Percentiles rank a stretch among this genome's conserved stretches.
Conservation (phyloP, 2,888 invertebrate species). For the Spodoptera picta region DNA sequence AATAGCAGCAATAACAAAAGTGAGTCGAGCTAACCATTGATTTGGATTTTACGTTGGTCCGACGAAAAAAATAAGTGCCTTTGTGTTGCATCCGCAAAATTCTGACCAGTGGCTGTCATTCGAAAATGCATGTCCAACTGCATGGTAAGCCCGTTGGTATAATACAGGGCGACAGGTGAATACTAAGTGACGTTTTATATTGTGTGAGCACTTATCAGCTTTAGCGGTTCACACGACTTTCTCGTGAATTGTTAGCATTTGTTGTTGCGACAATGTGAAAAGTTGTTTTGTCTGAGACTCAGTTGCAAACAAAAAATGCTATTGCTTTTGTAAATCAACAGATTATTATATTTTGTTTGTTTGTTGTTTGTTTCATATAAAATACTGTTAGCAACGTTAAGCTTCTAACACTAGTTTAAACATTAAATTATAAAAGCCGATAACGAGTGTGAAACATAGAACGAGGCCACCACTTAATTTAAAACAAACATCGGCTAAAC, state of each 20-base stretch:
- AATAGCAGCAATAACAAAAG: conserved; percentile 85
- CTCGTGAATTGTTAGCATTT: conserved; percentile 32
- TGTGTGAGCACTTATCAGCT: conserved; percentile 62
- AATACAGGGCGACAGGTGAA: conserved; percentile 80
- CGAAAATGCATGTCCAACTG: conserved; percentile 70
- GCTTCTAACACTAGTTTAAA: conserved; percentile 17
- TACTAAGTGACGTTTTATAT: conserved; percentile 78
- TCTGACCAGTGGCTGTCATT: conserved; percentile 77
- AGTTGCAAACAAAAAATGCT: no score
- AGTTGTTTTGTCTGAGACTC: not conserved
- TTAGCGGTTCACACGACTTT: conserved; percentile 48
- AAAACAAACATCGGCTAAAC: conserved; percentile 53
- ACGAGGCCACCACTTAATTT: conserved; percentile 47
- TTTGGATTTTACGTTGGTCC: conserved; percentile 82
- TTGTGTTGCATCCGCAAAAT: conserved; percentile 81
- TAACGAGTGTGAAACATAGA: conserved; percentile 45
- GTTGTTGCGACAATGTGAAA: not conserved
- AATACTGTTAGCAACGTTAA: conserved; percentile 2
- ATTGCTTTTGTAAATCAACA: not conserved
- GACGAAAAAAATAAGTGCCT: conserved; percentile 79
- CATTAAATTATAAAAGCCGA: conserved; percentile 26
- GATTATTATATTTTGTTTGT: not conserved
- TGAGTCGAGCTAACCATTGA: conserved; percentile 86
- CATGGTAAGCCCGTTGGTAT: conserved; percentile 73
- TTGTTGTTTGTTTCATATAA: no score